Evolutionary conservation across 2,888 invertebrate genomes (phyloP).

Genomic region (Cephus spinipes): DNA sequence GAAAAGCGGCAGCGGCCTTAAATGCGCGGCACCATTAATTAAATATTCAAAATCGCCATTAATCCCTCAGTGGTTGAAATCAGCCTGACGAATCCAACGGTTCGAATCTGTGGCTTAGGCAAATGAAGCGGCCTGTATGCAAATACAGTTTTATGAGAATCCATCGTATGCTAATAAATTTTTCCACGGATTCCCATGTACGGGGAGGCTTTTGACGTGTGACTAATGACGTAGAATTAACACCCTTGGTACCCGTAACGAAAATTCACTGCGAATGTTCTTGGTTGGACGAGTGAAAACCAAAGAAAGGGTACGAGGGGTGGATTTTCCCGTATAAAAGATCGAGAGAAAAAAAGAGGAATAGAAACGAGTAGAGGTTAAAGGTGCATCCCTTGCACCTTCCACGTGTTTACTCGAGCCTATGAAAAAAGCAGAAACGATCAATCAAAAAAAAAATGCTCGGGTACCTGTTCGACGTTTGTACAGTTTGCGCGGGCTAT

Average conservation of each 20-base stretch:
- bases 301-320: not conserved
- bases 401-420: conserved; percentile 1
- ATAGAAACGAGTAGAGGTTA: not conserved
- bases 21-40: conserved; percentile 35
- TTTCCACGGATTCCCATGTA: conserved; percentile 32
- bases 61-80: conserved; percentile 44
- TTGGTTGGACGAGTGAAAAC: not conserved
- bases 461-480: not conserved
- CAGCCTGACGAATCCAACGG: conserved; percentile 42
- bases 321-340: not conserved
- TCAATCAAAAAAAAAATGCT: not conserved
- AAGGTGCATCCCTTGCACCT: not conserved
- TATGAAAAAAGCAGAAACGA: not conserved
- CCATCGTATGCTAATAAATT: conserved; percentile 44
- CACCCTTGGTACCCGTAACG: conserved; percentile 17
- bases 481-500: conserved; percentile 18
- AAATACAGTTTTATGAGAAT: conserved; percentile 47
- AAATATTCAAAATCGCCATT: conserved; percentile 54
- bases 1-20: not conserved
- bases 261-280: not conserved
- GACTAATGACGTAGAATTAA: conserved; percentile 52
- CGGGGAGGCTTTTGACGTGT: conserved; percentile 34
- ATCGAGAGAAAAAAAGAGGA: not conserved
- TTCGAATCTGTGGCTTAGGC: conserved; percentile 50
- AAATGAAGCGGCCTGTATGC: conserved; percentile 48